Percentiles rank a stretch among this genome's conserved stretches.
These are phyloP conservation scores for Rhabditophanes sp. DNA, from an alignment of 2,888 invertebrate species.

Conservation along the genomic window DNA sequence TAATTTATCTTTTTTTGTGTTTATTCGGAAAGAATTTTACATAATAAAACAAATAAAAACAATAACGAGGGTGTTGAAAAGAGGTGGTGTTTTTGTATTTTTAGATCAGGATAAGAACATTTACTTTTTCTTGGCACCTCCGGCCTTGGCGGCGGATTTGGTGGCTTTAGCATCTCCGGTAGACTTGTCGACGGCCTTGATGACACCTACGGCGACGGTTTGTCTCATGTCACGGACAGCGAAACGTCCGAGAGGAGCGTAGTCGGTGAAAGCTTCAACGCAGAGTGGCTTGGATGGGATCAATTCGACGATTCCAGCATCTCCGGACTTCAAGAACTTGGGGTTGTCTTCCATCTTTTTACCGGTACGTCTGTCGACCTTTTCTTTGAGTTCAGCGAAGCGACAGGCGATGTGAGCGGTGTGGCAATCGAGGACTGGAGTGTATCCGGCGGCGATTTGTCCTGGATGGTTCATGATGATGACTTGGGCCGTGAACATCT, in stretches of 20 bases:
- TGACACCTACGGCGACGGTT: slow-evolving; percentile 64
- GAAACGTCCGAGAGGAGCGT: slow-evolving; percentile 81
- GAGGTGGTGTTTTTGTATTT: too few species aligned
- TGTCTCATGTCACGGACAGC: slow-evolving; percentile 82
- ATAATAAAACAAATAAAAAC: too few species aligned
- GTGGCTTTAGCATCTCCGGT: slow-evolving; percentile 82
- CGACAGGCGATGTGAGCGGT: slow-evolving; percentile 99
- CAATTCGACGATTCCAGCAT: slow-evolving; percentile 78
- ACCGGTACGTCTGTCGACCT: slow-evolving; percentile 85
- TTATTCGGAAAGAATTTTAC: too few species aligned
- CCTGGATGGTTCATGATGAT: slow-evolving; percentile 97
- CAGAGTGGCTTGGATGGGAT: slow-evolving; percentile 85
- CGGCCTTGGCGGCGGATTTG: slow-evolving; percentile 88
- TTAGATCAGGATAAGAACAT: too few species aligned
- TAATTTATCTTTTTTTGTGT: too few species aligned
- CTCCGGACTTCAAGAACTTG: slow-evolving; percentile 74
- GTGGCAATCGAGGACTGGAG: slow-evolving; percentile 96
- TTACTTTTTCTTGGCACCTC: slow-evolving; percentile 29
- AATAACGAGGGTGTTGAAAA: too few species aligned
- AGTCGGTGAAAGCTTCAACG: slow-evolving; percentile 90
- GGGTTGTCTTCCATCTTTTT: slow-evolving; percentile 50
- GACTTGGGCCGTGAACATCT: slow-evolving; percentile 74
- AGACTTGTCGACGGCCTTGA: slow-evolving; percentile 74
- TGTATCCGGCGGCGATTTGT: slow-evolving; percentile 90
- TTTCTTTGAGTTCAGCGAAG: slow-evolving; percentile 90